Evolutionary conservation across 2,113 vertebrate species (phyloP).

Genomic region (Zonotrichia leucophrys): DNA sequence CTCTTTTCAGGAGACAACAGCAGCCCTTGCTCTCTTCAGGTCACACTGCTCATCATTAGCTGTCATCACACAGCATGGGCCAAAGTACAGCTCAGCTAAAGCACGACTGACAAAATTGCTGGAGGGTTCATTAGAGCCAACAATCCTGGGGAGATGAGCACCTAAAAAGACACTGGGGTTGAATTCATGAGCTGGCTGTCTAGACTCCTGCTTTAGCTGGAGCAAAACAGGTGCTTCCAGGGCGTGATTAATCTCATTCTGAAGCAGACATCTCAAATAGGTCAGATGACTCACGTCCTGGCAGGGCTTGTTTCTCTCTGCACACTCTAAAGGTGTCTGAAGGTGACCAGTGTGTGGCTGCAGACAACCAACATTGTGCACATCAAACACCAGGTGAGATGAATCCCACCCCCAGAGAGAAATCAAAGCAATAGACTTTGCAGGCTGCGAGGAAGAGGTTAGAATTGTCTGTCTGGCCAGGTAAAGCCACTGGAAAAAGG

Average conservation of each 20-base stretch:
- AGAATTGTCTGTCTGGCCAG: not conserved
- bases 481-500: not conserved
- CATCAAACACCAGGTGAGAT: not conserved
- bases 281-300: conserved; percentile 62
- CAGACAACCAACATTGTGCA: not conserved
- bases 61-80: conserved; percentile 16
- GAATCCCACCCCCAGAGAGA: not conserved
- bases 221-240: conserved; percentile 48
- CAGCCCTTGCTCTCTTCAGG: conserved; percentile 16
- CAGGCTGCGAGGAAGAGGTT: not conserved
- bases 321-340: not conserved
- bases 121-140: conserved; percentile 18
- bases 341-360: conserved; percentile 15
- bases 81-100: conserved; percentile 2
- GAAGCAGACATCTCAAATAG: conserved; percentile 48
- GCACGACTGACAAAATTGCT: not conserved
- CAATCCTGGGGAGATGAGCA: not conserved
- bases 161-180: not conserved
- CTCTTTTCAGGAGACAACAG: not conserved
- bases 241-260: conserved; percentile 33
- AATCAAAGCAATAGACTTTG: conserved; percentile 12
- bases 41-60: conserved; percentile 17
- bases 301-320: conserved; percentile 30
- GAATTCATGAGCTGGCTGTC: conserved; percentile 40
- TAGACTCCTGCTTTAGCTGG: conserved; percentile 41